Percentiles rank a stretch among this genome's conserved stretches.
Conservation (phyloP, 2,113 vertebrate species). For the Anthoscopus minutus region DNA sequence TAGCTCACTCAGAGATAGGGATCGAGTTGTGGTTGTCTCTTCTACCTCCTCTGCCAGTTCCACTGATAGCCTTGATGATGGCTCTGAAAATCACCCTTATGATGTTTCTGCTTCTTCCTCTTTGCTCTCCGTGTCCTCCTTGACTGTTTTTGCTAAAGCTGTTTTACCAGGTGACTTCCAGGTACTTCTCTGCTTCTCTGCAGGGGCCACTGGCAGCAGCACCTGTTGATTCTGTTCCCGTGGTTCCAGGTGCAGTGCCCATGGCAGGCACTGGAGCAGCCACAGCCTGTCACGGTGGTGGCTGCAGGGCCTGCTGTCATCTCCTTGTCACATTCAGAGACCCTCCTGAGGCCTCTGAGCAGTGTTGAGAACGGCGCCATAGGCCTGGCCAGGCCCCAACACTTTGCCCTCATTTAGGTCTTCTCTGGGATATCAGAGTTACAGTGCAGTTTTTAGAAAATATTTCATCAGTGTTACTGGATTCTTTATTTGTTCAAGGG, state of each 20-base stretch:
- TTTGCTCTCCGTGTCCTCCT: neutral
- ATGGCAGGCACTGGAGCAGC: rapidly evolving
- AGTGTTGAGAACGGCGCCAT: no score
- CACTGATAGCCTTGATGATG: no score
- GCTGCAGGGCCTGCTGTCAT: neutral
- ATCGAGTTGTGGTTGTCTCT: neutral
- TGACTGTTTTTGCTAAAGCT: neutral
- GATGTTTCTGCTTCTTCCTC: neutral
- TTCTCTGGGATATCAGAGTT: neutral
- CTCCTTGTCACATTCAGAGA: neutral
- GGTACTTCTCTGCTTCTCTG: neutral
- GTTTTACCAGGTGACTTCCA: neutral
- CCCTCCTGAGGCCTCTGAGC: neutral
- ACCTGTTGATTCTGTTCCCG: no score
- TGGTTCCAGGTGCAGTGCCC: neutral
- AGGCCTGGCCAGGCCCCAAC: neutral
- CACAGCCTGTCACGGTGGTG: neutral
- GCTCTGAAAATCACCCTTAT: neutral
- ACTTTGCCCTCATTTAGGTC: neutral
- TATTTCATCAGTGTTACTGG: neutral
- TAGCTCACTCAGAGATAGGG: neutral
- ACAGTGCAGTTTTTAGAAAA: neutral
- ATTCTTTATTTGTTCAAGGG: neutral
- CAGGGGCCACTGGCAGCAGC: neutral
- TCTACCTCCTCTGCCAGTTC: neutral